Percentiles rank a stretch among this genome's conserved stretches.
Evolutionary conservation across 2,113 vertebrate species (phyloP).

Genomic region (Plecturocebus donacophilus): DNA sequence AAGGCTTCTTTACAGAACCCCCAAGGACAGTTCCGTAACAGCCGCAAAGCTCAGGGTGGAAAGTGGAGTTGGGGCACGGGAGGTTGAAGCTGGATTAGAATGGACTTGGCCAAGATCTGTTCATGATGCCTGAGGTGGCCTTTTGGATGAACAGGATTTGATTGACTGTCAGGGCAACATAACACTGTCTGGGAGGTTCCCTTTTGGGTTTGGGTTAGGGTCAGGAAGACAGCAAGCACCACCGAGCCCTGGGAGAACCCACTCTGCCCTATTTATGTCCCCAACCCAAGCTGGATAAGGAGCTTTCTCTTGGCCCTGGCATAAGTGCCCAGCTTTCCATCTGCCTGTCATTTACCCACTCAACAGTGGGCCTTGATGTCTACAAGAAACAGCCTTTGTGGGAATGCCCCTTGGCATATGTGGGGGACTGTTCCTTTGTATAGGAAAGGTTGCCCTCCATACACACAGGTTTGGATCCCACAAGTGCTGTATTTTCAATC

Average conservation of each 20-base stretch:
- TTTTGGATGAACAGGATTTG: constrained; percentile 3
- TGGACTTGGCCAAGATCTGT: background rate
- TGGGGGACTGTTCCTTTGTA: background rate
- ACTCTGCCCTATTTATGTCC: background rate
- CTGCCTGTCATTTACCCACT: background rate
- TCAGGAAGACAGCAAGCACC: background rate
- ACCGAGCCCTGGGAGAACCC: background rate
- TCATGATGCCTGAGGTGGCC: background rate
- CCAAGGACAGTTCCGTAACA: background rate
- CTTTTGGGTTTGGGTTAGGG: background rate
- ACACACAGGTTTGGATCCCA: background rate
- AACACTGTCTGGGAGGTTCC: background rate
- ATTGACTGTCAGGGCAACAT: background rate
- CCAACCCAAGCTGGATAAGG: background rate
- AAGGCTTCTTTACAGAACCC: background rate
- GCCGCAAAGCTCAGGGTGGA: background rate
- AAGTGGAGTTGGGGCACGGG: background rate
- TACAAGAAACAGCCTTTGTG: background rate
- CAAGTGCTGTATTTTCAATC: background rate
- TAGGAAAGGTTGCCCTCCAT: background rate
- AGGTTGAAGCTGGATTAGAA: background rate
- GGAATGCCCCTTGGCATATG: background rate
- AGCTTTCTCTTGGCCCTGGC: background rate
- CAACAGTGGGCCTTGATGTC: background rate
- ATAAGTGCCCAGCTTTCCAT: background rate